Conservation (phyloP, 2,888 invertebrate genomes). For the Sycophila texana region DNA sequence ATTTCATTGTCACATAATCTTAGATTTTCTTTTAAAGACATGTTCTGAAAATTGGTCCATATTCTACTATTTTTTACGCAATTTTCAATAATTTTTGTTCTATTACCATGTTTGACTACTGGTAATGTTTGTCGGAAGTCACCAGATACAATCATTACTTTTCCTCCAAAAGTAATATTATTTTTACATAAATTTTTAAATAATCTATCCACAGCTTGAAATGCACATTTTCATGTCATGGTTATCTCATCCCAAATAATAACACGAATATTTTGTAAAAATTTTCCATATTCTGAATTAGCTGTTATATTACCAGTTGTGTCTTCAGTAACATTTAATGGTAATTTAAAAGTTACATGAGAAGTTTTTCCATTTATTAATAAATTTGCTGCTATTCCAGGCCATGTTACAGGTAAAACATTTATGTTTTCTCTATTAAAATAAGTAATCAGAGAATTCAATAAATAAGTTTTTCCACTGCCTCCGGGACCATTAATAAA, state of each 20-base stretch:
- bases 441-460: constrained; percentile 9
- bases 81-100: constrained; percentile 23
- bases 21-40: too few relatives aligned
- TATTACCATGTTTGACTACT: constrained; percentile 17
- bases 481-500: constrained; percentile 38
- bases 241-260: too few relatives aligned
- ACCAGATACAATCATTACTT: constrained; percentile 9
- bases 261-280: too few relatives aligned
- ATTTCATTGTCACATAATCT: too few relatives aligned
- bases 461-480: constrained; percentile 44
- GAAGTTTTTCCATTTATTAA: constrained; percentile 23
- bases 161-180: constrained; percentile 12
- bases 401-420: constrained; percentile 28
- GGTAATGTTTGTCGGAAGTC: constrained; percentile 37
- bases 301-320: constrained; percentile 37
- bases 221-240: constrained; percentile 29
- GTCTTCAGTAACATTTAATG: constrained; percentile 20
- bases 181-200: constrained; percentile 42
- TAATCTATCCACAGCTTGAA: constrained; percentile 43
- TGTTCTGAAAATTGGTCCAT: constrained; percentile 47
- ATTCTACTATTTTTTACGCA: constrained; percentile 42
- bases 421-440: background rate
- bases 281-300: constrained; percentile 25
- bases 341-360: constrained; percentile 38
- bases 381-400: constrained; percentile 25